A percentile compares a stretch with the other conserved stretches of the same genome.
phyloP scores from a whole-genome alignment of 2,888 invertebrate genomes.

The Synergus umbraculus region DNA sequence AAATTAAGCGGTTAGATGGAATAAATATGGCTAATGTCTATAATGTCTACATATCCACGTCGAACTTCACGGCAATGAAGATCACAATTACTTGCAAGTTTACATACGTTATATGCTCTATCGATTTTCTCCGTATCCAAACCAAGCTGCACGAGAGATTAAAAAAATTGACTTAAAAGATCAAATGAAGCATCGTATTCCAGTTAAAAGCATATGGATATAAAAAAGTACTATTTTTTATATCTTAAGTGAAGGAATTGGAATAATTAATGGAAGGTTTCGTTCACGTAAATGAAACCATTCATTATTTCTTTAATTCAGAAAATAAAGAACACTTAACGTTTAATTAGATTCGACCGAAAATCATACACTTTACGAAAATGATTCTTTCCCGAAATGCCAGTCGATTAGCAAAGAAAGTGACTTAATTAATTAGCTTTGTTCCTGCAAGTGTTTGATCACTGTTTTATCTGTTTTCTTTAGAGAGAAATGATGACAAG shows the following conservation, averaged over 20 bases:
- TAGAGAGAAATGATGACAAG: conserved; percentile 19
- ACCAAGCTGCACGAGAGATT: neutral
- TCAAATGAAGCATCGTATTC: too few species aligned
- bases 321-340: conserved; percentile 5
- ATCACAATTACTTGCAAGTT: conserved; percentile 53
- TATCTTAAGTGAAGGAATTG: neutral
- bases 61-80: conserved; percentile 57
- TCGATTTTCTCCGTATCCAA: neutral
- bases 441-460: neutral
- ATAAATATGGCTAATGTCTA: conserved; percentile 59
- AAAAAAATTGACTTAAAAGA: neutral
- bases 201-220: neutral
- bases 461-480: neutral
- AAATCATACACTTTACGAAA: neutral
- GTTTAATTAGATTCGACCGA: neutral
- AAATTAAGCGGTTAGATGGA: conserved; percentile 62
- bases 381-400: neutral
- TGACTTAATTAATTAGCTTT: neutral
- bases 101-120: neutral
- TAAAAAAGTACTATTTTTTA: neutral
- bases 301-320: neutral
- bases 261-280: conserved; percentile 11
- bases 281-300: neutral
- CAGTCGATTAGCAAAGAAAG: conserved; percentile 6
- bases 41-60: conserved; percentile 44